Evolutionary conservation across 2,797 vertebrate genomes (phyloP), one percentile per base, ranked within the genome.

Genomic region (Fistularia commersonii): DNA sequence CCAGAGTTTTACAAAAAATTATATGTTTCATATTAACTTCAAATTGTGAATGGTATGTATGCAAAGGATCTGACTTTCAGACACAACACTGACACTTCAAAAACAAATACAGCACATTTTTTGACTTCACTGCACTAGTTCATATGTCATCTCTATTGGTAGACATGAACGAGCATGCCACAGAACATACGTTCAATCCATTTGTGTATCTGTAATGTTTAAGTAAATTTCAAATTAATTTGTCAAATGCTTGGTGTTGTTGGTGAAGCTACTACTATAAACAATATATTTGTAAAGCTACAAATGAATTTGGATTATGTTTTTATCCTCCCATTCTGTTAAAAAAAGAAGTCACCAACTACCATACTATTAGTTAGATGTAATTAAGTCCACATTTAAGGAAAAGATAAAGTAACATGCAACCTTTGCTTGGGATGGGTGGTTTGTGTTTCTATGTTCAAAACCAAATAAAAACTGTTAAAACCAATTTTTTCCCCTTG

Each of bases 281-380:
- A 23, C 4, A 23, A 2, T 23, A 23, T 23, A 23, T 23, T 23
- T 23, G 13, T 32, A 3, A 34, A 48, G 39, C 8, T 41, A 0
- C 48, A 51, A 41, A 53, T 31, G 6, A 66, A 75, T 69, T 82
- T 57, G 82, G 71, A 74, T 69, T 67, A 65, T 82, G 81, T 86
- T 87, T 85, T 81, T 88, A 83, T 85, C 84, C 86, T 87, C 86
- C 86, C 80, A 42, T 72, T 80, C 7, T 74, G 63, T 68, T 23
- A 4, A 23, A 23, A 72, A 82, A 87, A 78, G 72, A 78, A 74
- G 87, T 82, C 84, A 78, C 69, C 58, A 32, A 80, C 78, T 69
- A 84, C 66, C 11, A 60, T 46, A 72, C 64, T 66, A 78, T 57
- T 66, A 74, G 46, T 46, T 56, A 37, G 57, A 60, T 23, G 23